A percentile compares a stretch with the other conserved stretches of the same genome.
phyloP scores from a whole-genome alignment of 2,797 vertebrate species.

The Chiroxiphia lanceolata region DNA sequence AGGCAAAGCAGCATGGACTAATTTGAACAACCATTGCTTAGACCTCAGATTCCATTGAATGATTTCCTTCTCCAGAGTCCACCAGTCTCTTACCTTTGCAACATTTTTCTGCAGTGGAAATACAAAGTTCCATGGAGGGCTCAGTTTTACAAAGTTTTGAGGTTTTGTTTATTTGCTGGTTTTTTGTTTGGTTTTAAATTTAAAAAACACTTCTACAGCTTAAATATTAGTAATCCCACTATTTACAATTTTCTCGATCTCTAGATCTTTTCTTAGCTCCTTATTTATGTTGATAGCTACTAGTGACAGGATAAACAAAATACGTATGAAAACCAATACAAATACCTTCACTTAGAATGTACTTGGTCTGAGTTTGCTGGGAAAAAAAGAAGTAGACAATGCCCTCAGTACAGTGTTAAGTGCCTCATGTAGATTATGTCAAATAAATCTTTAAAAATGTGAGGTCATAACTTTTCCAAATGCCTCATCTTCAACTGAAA shows the following conservation, averaged over 20 bases:
- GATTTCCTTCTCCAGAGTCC: neutral
- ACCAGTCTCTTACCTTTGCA: neutral
- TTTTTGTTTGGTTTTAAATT: neutral
- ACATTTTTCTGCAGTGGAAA: neutral
- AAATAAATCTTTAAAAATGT: neutral
- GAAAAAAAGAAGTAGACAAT: neutral
- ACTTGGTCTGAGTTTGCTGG: neutral
- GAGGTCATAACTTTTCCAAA: neutral
- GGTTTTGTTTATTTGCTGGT: rapidly evolving
- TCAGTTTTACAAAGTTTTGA: neutral
- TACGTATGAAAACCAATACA: neutral
- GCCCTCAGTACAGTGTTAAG: neutral
- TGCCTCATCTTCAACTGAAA: neutral
- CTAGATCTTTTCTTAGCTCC: neutral
- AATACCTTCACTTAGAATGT: neutral
- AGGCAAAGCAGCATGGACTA: neutral
- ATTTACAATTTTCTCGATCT: neutral
- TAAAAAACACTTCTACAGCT: rapidly evolving
- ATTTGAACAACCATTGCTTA: neutral
- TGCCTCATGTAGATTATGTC: neutral
- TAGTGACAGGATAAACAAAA: neutral
- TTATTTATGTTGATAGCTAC: neutral
- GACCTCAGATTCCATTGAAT: neutral
- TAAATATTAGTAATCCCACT: neutral
- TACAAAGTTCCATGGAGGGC: neutral